A percentile compares a stretch with the other conserved stretches of the same genome.
Evolutionary conservation across 2,888 invertebrate species (phyloP).

Genomic region (Digitonthophagus gazella): DNA sequence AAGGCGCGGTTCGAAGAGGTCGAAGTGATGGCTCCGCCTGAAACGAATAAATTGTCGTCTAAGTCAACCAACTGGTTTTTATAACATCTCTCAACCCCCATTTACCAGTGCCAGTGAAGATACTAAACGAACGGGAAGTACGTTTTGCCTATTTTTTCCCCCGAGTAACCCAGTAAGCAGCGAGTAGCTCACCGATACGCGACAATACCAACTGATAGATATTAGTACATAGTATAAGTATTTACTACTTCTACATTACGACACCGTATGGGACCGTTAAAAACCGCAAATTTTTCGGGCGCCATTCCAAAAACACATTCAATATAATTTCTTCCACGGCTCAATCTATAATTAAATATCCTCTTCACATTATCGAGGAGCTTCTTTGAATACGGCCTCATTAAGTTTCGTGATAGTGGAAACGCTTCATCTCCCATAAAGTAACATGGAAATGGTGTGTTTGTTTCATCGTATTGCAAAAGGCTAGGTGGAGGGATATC

Average conservation of each 20-base stretch:
- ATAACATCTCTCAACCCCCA: too few relatives aligned
- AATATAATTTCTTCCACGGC: constrained; percentile 25
- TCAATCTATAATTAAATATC: constrained; percentile 26
- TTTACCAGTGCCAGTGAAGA: too few relatives aligned
- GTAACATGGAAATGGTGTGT: constrained; percentile 29
- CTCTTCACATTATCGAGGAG: constrained; percentile 22
- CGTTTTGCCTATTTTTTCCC: too few relatives aligned
- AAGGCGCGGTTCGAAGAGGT: too few relatives aligned
- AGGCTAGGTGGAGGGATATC: background rate
- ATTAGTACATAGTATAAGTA: too few relatives aligned
- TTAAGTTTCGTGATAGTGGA: constrained; percentile 33
- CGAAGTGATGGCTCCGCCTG: too few relatives aligned
- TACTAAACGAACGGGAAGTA: too few relatives aligned
- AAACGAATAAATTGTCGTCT: too few relatives aligned
- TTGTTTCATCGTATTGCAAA: background rate
- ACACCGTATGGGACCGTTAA: constrained; percentile 29
- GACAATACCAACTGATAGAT: too few relatives aligned
- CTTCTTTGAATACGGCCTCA: constrained; percentile 36
- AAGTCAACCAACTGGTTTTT: too few relatives aligned
- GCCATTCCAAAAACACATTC: constrained; percentile 29
- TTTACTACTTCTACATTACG: constrained; percentile 26
- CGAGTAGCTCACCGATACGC: too few relatives aligned
- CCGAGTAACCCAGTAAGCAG: too few relatives aligned
- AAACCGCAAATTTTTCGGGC: constrained; percentile 30
- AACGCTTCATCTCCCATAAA: constrained; percentile 35